A percentile compares a stretch with the other conserved stretches of the same genome.
Conservation (phyloP, 2,113 vertebrate genomes). For the Jaculus jaculus region DNA sequence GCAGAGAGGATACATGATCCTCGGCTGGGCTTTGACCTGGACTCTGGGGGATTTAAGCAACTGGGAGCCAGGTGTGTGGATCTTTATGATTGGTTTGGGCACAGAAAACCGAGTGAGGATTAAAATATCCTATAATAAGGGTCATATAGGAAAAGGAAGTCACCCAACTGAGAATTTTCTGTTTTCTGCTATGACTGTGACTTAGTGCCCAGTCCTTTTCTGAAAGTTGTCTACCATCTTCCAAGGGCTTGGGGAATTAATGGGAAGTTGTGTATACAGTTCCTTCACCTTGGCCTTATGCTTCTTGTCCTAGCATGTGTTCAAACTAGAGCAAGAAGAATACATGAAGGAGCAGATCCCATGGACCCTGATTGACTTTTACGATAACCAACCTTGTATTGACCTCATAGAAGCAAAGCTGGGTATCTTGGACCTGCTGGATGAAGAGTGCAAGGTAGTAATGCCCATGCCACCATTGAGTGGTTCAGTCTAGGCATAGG, state of each 20-base stretch:
- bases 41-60: background rate
- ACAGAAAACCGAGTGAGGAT: background rate
- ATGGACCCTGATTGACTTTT: conserved; percentile 97
- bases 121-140: background rate
- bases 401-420: conserved; percentile 96
- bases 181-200: background rate
- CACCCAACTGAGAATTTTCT: background rate
- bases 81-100: background rate
- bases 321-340: conserved; percentile 98
- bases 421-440: conserved; percentile 95
- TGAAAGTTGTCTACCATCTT: background rate
- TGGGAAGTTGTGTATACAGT: accelerated
- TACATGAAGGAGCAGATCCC: conserved; percentile 97
- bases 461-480: accelerated
- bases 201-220: background rate
- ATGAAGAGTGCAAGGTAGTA: conserved; percentile 96
- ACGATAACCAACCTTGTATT: conserved; percentile 97
- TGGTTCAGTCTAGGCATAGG: background rate
- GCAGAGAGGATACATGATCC: background rate
- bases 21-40: background rate
- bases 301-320: conserved; percentile 90
- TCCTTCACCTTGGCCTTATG: background rate
- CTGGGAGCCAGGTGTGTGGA: background rate
- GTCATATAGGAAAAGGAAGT: background rate
- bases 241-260: accelerated